These are phyloP conservation scores for Meteorus colon DNA, from an alignment of 2,888 invertebrate species.

Conservation along the genomic window DNA sequence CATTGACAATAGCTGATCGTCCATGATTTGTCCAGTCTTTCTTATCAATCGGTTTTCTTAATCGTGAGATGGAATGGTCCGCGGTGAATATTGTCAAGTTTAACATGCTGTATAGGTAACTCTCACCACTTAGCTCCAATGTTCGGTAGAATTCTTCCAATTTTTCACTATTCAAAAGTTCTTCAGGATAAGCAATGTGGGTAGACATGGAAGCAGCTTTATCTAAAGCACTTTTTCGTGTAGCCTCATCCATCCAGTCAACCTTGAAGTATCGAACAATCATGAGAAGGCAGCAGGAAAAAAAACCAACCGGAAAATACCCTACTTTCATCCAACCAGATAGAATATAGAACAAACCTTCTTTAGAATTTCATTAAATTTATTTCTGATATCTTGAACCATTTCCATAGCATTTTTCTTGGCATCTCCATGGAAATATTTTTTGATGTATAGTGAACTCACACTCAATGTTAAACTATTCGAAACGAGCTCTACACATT, in stretches of 20 bases:
- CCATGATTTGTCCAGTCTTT: constrained; percentile 76
- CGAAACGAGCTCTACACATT: constrained; percentile 88
- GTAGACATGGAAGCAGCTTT: constrained; percentile 89
- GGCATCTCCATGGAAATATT: constrained; percentile 90
- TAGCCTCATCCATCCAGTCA: constrained; percentile 85
- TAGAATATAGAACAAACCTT: constrained; percentile 69
- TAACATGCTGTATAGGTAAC: constrained; percentile 74
- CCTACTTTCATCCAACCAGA: no score
- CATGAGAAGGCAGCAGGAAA: neutral
- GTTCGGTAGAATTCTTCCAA: constrained; percentile 84
- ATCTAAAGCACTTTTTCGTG: constrained; percentile 83
- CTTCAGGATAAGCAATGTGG: constrained; percentile 94
- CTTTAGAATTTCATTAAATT: constrained; percentile 86
- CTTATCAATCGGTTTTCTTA: constrained; percentile 75
- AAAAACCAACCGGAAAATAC: neutral
- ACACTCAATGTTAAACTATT: constrained; percentile 78
- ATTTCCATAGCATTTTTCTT: constrained; percentile 89
- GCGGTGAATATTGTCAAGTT: constrained; percentile 75
- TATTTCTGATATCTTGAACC: constrained; percentile 87
- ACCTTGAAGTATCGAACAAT: constrained; percentile 66
- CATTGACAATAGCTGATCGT: constrained; percentile 75
- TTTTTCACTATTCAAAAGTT: constrained; percentile 87
- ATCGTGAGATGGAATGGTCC: constrained; percentile 74
- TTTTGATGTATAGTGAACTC: constrained; percentile 90
- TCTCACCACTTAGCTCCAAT: constrained; percentile 71